Evolutionary conservation across 2,888 invertebrate species (phyloP), one percentile per base, ranked within the genome.

Genomic region (Ichneumoninae sp.): DNA sequence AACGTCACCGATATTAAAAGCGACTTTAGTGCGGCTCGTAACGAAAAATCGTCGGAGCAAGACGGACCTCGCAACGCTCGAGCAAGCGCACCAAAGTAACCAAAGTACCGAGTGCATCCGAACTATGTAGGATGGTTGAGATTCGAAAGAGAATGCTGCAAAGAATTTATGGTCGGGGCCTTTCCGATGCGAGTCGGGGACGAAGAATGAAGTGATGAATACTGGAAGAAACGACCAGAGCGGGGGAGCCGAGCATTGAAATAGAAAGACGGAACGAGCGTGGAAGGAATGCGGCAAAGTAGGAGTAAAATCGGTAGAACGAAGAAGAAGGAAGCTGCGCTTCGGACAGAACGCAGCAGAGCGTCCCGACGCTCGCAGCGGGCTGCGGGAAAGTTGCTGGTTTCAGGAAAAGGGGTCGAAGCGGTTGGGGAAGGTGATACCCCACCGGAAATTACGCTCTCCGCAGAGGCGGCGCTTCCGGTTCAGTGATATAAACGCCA

Each of bases 391-490:
- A 52, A 57, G 70, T 74, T 69, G 82, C 57, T 69, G 69, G 68
- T 47, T 77, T 60, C 50, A 52, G 80, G 69, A 76, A 62, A 13
- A 57, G 47, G 44, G 62, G 72, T 62, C 71, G 50, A 40, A 57
- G 47, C 60, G 66, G 57, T 68, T 65, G 81, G 80, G 81, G 79
- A 85, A 86, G 77, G 89, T 85, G 88, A 91, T 89, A 89, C 86
- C 90, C 87, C 22, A 62, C 89, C 91, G 92, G 92, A 92, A 92
- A 92, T 92, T 91, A 90, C 89, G 87, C 89, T 90, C 89, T 90
- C 87, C 87, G 83, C 84, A 85, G 87, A 88, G 88, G 87, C 87
- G 76, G 86, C 40, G 83, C 86, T 89, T 91, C 90, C 89, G 88
- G 89, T 89, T 86, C 87, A 83, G 84, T 87, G 84, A 89, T 89